Percentiles rank a stretch among this genome's conserved stretches.
These are phyloP conservation scores for Hemicrepidius hirtus DNA, from an alignment of 2,888 invertebrate species.

Conservation along the genomic window DNA sequence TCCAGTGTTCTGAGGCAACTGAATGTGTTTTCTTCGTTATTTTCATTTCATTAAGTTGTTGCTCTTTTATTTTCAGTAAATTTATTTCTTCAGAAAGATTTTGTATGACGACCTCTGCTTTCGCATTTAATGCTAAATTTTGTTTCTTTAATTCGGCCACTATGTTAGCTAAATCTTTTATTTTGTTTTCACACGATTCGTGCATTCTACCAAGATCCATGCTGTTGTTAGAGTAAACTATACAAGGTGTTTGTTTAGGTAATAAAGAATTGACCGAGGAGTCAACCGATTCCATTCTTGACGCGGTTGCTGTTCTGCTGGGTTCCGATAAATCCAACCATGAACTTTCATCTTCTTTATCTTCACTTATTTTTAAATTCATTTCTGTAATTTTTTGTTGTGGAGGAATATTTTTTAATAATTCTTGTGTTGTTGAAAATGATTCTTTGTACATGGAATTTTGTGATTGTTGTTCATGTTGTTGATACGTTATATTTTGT, in stretches of 20 bases:
- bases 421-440: neutral
- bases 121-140: slow-evolving; percentile 46
- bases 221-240: neutral
- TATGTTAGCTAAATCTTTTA: slow-evolving; percentile 46
- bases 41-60: slow-evolving; percentile 53
- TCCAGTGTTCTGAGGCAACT: slow-evolving; percentile 52
- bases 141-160: slow-evolving; percentile 52
- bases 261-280: neutral
- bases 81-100: slow-evolving; percentile 52
- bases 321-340: slow-evolving; percentile 56
- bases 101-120: slow-evolving; percentile 50
- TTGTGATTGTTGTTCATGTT: neutral
- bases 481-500: neutral
- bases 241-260: neutral
- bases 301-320: slow-evolving; percentile 48
- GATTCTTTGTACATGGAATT: neutral
- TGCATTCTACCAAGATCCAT: neutral
- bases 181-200: slow-evolving; percentile 40
- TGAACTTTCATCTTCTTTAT: slow-evolving; percentile 51
- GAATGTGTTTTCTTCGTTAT: slow-evolving; percentile 51
- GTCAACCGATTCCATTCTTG: slow-evolving; percentile 26
- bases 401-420: neutral
- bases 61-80: slow-evolving; percentile 50
- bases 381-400: neutral
- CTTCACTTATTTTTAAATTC: neutral